phyloP scores from a whole-genome alignment of 2,797 vertebrate species.

The Myiothlypis coronata region DNA sequence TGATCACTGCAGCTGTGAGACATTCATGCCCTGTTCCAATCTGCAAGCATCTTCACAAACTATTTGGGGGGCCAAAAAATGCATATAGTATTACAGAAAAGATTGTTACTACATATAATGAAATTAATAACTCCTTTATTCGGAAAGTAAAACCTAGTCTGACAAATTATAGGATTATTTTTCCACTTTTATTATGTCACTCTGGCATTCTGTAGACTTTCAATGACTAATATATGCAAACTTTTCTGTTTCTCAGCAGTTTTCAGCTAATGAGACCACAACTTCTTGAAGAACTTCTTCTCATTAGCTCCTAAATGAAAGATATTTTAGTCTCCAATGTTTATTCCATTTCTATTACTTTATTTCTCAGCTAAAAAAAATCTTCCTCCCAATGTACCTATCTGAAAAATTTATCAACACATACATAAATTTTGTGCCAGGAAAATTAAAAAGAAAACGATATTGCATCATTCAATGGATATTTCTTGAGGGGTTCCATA shows the following conservation, averaged over 20 bases:
- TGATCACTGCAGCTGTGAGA: background rate
- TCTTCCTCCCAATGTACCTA: background rate
- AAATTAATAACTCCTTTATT: background rate
- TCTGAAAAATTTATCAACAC: background rate
- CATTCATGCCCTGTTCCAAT: background rate
- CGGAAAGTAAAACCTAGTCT: background rate
- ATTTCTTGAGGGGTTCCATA: background rate
- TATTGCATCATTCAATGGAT: background rate
- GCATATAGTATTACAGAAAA: background rate
- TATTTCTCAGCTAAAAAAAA: background rate
- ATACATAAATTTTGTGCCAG: background rate
- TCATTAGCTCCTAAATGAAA: background rate
- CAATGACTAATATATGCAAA: background rate
- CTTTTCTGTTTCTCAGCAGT: background rate
- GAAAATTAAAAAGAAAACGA: background rate
- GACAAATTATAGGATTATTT: background rate
- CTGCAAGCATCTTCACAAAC: background rate
- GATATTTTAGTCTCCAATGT: background rate
- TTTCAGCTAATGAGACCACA: background rate
- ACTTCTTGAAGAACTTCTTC: background rate
- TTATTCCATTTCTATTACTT: background rate
- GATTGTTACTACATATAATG: background rate
- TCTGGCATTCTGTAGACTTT: background rate
- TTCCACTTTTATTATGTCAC: background rate
- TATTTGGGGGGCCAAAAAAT: background rate